Base-by-base conservation (phyloP, 2,888 invertebrate species). In the Griposia aprilina region DNA sequence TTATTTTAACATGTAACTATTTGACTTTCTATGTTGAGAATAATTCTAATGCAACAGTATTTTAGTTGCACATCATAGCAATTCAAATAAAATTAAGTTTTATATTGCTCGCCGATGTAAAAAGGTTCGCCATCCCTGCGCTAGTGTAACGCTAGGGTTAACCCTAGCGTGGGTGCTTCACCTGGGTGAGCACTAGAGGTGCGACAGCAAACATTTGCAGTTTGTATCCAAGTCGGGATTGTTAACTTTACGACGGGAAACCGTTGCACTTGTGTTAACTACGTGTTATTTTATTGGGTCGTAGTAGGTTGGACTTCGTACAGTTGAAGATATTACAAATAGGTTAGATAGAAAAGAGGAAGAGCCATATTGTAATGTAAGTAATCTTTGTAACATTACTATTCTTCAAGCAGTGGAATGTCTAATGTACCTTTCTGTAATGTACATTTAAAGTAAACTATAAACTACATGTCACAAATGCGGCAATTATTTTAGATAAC, bases 131-230 rank as follows among this genome's bases (percentile, higher is more conserved):
- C n/a, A 55, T 10, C 55, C 52, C 26, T 66, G 52, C 8, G 20
- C 50, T 20, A 48, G 48, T 15, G 63, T 78, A n/a, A 11, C 41
- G n/a, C n/a, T n/a, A n/a, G 15, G 4, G 57, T 74, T 15, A n/a
- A 57, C n/a, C 30, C 60, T 30, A 30, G 17, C 60, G 30, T 62
- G 20, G 20, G 20, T 36, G 60, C 10, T 20, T 62, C 10, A 20
- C 13, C 26, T 17, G 41, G 0, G 76, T 41, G 10, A 48, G 26
- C 26, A 13, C 6, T 48, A 48, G 80, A 69, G 69, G 80, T 79
- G 70, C 11, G 4, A 70, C 48, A 52, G 36, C 36, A 78, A 70
- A 78, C 26, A 57, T 70, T 78, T n/a, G 48, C 55, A 80, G 15
- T 36, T 55, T 57, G 26, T 52, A 4, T 55, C 48, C 10, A 11